These are phyloP conservation scores for Poecilia wingei DNA, from an alignment of 2,797 vertebrate species.

Conservation along the genomic window DNA sequence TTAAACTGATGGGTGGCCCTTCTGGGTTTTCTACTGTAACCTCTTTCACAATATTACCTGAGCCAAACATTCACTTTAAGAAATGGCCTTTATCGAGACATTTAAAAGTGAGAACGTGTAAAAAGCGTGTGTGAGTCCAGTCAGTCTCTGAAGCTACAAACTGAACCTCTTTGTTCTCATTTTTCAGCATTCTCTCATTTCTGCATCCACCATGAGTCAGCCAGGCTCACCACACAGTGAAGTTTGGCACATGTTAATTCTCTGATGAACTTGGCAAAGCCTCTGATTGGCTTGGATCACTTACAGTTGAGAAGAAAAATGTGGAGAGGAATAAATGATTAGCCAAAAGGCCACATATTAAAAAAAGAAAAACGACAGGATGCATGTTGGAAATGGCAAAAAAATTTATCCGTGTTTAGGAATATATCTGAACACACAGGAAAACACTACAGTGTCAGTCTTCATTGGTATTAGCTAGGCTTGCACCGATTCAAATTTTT, in stretches of 20 bases:
- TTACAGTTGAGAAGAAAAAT: slow-evolving; percentile 37
- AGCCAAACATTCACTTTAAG: neutral
- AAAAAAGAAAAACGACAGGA: slow-evolving; percentile 5
- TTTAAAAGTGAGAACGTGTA: neutral
- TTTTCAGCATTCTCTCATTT: slow-evolving; percentile 5
- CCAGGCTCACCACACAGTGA: slow-evolving; percentile 46
- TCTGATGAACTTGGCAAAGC: slow-evolving; percentile 22
- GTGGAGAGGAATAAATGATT: slow-evolving; percentile 31
- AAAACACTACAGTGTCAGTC: neutral
- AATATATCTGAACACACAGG: slow-evolving; percentile 10
- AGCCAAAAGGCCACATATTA: slow-evolving; percentile 1
- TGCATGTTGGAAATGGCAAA: slow-evolving; percentile 11
- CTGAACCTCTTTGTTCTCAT: neutral
- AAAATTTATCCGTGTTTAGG: slow-evolving; percentile 17
- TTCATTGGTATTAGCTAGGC: neutral
- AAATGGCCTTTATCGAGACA: neutral
- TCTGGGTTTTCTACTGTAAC: slow-evolving; percentile 1
- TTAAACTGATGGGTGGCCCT: slow-evolving; percentile 52
- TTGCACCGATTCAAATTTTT: too few species aligned
- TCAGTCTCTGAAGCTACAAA: neutral
- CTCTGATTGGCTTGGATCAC: slow-evolving; percentile 26
- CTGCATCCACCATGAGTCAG: neutral
- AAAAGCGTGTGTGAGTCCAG: neutral
- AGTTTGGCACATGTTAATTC: slow-evolving; percentile 37
- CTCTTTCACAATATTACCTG: slow-evolving; percentile 4